A percentile compares a stretch with the other conserved stretches of the same genome.
Conservation (phyloP, 2,888 invertebrate species). For the Stenodera caucasica region DNA sequence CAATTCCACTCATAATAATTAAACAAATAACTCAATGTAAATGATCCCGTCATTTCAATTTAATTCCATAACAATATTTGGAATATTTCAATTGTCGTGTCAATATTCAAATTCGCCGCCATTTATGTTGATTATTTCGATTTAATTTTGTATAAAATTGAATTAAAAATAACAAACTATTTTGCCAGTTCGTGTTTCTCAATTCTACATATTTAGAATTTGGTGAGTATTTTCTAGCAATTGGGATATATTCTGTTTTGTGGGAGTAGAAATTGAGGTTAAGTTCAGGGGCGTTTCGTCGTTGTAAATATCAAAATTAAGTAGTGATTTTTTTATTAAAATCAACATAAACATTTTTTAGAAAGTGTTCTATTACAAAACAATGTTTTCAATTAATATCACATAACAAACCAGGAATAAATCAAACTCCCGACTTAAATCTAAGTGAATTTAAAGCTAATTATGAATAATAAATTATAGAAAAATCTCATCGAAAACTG, state of each 20-base stretch:
- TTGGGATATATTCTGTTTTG: neutral
- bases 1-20: neutral
- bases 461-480: neutral
- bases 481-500: conserved; percentile 4
- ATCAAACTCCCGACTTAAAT: neutral
- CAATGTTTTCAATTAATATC: conserved; percentile 1
- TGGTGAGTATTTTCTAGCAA: too few relatives aligned
- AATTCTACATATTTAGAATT: too few relatives aligned
- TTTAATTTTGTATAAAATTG: too few relatives aligned
- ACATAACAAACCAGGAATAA: neutral
- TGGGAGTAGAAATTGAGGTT: neutral
- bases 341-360: neutral
- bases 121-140: neutral
- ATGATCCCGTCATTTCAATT: too few relatives aligned
- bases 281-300: neutral
- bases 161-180: too few relatives aligned
- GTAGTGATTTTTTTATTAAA: neutral
- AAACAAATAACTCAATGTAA: neutral
- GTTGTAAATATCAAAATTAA: neutral
- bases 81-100: too few relatives aligned
- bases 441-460: neutral
- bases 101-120: neutral
- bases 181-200: too few relatives aligned
- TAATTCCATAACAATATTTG: too few relatives aligned
- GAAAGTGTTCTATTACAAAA: neutral